A percentile compares a stretch with the other conserved stretches of the same genome.
These are phyloP conservation scores for Pogonomyrmex barbatus DNA, from an alignment of 1,140 invertebrate genomes.

Conservation along the genomic window DNA sequence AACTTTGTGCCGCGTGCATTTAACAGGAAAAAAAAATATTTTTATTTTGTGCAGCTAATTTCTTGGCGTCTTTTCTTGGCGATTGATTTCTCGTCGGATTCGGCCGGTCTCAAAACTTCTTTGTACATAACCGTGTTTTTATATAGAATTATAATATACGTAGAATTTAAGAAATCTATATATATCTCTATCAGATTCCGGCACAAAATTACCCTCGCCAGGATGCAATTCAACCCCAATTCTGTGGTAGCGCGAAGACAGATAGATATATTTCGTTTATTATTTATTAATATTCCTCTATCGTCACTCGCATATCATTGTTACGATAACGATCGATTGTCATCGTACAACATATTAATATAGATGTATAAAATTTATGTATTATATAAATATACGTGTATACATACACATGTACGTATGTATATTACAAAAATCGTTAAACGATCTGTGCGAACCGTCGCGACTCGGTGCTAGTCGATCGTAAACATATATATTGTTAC, in stretches of 20 bases:
- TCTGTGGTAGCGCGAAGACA: constrained; percentile 52
- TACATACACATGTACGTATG: constrained; percentile 69
- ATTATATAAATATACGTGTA: constrained; percentile 80
- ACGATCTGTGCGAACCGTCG: constrained; percentile 2
- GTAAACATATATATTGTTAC: neutral
- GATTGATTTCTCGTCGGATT: neutral
- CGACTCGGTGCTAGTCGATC: neutral
- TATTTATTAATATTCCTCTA: constrained; percentile 79
- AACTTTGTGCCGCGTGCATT: constrained; percentile 37
- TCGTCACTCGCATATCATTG: constrained; percentile 81
- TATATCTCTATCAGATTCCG: neutral
- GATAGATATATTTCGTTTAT: constrained; percentile 65
- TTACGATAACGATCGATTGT: constrained; percentile 80
- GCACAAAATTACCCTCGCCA: neutral
- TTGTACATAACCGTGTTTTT: neutral
- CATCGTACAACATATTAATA: constrained; percentile 76
- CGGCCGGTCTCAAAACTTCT: neutral
- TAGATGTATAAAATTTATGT: constrained; percentile 84
- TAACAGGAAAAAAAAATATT: neutral
- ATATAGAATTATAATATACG: neutral
- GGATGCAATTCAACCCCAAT: neutral
- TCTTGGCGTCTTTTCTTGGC: neutral
- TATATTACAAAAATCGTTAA: constrained; percentile 71
- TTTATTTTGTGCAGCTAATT: neutral
- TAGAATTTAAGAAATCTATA: neutral